A percentile compares a stretch with the other conserved stretches of the same genome.
Conservation (phyloP, 2,797 vertebrate species). For the Ictinia mississippiensis region DNA sequence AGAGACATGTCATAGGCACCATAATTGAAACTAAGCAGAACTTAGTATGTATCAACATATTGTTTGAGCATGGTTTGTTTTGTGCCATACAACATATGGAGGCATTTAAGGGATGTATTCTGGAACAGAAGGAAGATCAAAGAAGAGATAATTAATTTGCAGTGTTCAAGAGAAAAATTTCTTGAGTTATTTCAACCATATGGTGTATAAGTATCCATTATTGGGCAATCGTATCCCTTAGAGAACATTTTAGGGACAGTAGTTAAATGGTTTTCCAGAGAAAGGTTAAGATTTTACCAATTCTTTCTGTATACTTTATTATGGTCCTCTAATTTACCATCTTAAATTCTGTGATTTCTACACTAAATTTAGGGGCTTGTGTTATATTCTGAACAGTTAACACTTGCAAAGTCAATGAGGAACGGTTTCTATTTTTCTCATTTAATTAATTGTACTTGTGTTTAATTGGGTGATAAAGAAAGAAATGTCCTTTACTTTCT, state of each 20-base stretch:
- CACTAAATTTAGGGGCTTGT: not conserved
- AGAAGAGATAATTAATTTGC: not conserved
- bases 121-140: constrained; percentile 3
- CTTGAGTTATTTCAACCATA: not conserved
- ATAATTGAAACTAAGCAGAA: not conserved
- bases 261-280: not conserved
- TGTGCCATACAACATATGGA: not conserved
- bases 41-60: not conserved
- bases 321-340: not conserved
- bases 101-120: not conserved
- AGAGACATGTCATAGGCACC: not conserved
- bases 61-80: not conserved
- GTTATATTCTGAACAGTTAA: not conserved
- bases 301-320: not conserved
- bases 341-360: not conserved
- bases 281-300: not conserved
- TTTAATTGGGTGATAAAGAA: constrained; percentile 12
- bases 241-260: not conserved
- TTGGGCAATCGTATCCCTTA: not conserved
- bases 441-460: not conserved
- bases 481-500: not conserved
- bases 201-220: not conserved
- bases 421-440: not conserved
- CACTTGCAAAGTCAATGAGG: not conserved
- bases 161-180: not conserved